These are phyloP conservation scores for Maccullochella peelii DNA, from an alignment of 2,113 vertebrate genomes.

Conservation along the genomic window DNA sequence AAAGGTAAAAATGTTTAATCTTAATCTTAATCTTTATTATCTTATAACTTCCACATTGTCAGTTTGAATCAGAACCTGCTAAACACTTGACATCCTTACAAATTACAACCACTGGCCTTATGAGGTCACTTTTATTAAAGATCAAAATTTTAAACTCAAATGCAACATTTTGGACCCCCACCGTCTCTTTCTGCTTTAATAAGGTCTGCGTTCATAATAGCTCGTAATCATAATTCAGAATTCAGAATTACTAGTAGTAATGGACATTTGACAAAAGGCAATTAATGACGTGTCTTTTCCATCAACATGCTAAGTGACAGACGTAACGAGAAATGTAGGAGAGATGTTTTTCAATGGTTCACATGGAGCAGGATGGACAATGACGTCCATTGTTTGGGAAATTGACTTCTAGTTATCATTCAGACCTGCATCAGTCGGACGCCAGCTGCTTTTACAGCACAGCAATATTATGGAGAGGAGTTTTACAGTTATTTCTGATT, in stretches of 20 bases:
- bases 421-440: neutral
- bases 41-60: neutral
- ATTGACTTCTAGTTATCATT: constrained; percentile 4
- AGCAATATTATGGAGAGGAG: neutral
- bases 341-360: neutral
- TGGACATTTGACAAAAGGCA: constrained; percentile 1
- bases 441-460: constrained; percentile 9
- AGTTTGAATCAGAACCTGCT: neutral
- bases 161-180: neutral
- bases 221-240: constrained; percentile 13
- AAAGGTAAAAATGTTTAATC: neutral
- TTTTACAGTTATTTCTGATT: constrained; percentile 14
- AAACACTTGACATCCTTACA: neutral
- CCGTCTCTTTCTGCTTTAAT: constrained; percentile 4
- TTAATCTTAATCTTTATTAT: neutral
- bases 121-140: constrained; percentile 7
- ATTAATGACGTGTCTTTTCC: neutral
- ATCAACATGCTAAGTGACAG: neutral
- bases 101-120: neutral
- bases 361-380: neutral
- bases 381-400: neutral
- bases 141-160: constrained; percentile 24
- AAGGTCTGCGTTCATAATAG: neutral
- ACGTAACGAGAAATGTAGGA: neutral
- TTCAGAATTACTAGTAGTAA: constrained; percentile 15